Evolutionary conservation across 2,797 vertebrate species (phyloP).

Genomic region (Neopelma chrysocephalum): DNA sequence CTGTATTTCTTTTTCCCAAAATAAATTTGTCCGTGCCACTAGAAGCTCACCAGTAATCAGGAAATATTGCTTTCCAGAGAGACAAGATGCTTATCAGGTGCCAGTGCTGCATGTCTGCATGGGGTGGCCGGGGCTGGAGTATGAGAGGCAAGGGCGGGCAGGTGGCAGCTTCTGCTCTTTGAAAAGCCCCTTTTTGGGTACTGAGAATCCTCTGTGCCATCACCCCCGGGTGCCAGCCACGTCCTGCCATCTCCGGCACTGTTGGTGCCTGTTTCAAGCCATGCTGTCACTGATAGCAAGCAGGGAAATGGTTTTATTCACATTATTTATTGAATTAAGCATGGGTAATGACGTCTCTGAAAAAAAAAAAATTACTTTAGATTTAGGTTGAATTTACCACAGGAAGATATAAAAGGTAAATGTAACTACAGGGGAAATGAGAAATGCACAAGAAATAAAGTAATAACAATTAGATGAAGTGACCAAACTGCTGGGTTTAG

Average conservation of each 20-base stretch:
- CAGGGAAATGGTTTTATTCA: not conserved
- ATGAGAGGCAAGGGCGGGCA: not conserved
- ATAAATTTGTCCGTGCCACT: constrained; percentile 37
- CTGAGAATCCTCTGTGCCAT: not conserved
- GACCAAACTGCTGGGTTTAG: not conserved
- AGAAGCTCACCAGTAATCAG: constrained; percentile 17
- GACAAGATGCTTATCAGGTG: not conserved
- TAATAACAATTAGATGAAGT: not conserved
- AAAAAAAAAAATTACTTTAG: not conserved
- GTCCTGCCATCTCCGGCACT: not conserved
- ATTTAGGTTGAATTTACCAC: not conserved
- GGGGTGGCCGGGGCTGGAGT: accelerated
- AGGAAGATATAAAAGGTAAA: not conserved
- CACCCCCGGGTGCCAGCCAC: not conserved
- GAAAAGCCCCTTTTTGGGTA: not conserved
- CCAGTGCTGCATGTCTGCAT: accelerated
- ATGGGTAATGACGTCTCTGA: not conserved
- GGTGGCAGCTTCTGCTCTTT: not conserved
- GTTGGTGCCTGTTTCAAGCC: not conserved
- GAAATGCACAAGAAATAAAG: not conserved
- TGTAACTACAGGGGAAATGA: not conserved
- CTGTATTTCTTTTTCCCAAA: constrained; percentile 43
- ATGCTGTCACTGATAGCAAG: not conserved
- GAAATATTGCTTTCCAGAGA: constrained; percentile 18
- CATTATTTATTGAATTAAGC: not conserved